These are phyloP conservation scores for Troilus luridus DNA, from an alignment of 2,888 invertebrate species.

Conservation along the genomic window DNA sequence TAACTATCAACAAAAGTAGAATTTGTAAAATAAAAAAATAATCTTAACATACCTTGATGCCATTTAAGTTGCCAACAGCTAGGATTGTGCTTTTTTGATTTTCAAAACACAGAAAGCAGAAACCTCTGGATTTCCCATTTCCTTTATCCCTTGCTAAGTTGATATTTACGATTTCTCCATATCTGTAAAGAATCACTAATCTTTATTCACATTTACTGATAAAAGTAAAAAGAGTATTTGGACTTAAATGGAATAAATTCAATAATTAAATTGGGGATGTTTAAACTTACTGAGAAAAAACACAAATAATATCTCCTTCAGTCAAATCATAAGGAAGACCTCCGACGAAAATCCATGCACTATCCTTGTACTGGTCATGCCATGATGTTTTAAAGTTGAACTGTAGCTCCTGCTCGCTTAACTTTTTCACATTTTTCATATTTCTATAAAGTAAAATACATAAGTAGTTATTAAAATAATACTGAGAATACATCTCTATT, in stretches of 20 bases:
- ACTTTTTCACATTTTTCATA: conserved; percentile 90
- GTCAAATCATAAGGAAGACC: conserved; percentile 94
- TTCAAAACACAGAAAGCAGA: conserved; percentile 97
- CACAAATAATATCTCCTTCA: conserved; percentile 93
- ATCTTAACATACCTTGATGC: conserved; percentile 80
- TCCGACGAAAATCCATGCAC: conserved; percentile 97
- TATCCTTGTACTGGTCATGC: conserved; percentile 95
- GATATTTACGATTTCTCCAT: conserved; percentile 96
- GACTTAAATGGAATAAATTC: too few species aligned
- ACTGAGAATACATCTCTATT: background rate
- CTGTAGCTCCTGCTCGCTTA: conserved; percentile 92
- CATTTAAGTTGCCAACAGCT: conserved; percentile 98
- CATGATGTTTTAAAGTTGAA: conserved; percentile 86
- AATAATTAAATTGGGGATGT: background rate
- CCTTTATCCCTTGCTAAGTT: conserved; percentile 94
- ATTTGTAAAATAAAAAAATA: background rate
- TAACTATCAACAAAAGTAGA: background rate
- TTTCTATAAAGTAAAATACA: conserved; percentile 75
- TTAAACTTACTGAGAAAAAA: conserved; percentile 90
- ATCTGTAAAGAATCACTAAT: conserved; percentile 73
- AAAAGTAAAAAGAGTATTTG: background rate
- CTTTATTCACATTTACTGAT: conserved; percentile 66
- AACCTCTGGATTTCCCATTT: conserved; percentile 95
- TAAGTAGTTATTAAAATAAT: background rate
- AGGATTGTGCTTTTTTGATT: conserved; percentile 96